A percentile compares a stretch with the other conserved stretches of the same genome.
Conservation (phyloP, 2,113 vertebrate species). For the Eonycteris spelaea region DNA sequence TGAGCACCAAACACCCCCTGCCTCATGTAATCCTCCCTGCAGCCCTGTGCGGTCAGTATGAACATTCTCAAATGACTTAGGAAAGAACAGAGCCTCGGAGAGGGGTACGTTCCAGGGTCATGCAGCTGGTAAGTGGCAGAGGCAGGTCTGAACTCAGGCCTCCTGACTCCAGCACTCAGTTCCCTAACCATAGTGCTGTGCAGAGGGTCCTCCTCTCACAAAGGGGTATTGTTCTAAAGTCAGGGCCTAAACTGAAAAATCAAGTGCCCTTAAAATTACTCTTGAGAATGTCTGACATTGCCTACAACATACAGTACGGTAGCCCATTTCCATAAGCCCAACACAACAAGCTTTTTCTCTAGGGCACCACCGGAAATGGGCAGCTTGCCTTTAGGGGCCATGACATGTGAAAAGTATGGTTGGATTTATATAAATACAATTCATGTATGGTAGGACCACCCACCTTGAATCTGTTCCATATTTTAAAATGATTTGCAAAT, state of each 20-base stretch:
- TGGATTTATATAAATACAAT: neutral
- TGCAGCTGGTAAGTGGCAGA: neutral
- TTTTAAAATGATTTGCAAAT: neutral
- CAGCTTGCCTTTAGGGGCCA: neutral
- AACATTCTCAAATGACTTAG: no score
- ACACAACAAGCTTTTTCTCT: neutral
- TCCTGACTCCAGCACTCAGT: neutral
- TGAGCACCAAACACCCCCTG: fast-evolving
- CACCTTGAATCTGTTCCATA: neutral
- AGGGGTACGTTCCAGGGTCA: neutral
- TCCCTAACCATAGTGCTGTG: fast-evolving
- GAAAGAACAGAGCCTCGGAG: neutral
- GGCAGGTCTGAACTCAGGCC: neutral
- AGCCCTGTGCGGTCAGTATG: neutral
- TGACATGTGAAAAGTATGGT: fast-evolving
- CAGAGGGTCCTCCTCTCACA: neutral
- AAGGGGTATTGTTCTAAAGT: neutral
- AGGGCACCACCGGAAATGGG: neutral
- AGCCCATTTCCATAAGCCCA: neutral
- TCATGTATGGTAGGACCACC: neutral
- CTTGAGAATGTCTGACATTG: neutral
- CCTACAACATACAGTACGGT: fast-evolving
- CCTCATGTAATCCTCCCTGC: neutral
- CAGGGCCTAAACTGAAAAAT: neutral
- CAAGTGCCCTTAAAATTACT: neutral